These are phyloP conservation scores for Polymixis flavicincta DNA, from an alignment of 2,888 invertebrate genomes.

Conservation along the genomic window DNA sequence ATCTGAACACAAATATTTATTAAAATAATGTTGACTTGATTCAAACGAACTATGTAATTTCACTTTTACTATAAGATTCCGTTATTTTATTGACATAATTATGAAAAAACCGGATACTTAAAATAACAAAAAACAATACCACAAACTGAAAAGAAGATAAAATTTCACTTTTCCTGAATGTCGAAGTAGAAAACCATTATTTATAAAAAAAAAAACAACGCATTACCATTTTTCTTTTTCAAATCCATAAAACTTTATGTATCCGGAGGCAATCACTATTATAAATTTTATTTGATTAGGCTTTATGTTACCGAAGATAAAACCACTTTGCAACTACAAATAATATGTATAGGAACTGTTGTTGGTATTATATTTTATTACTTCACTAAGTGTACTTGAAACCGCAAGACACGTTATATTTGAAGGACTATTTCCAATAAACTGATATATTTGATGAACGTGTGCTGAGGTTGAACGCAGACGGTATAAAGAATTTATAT, in stretches of 20 bases:
- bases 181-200: background rate
- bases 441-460: conserved; percentile 45
- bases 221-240: conserved; percentile 57
- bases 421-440: conserved; percentile 55
- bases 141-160: conserved; percentile 15
- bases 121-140: conserved; percentile 27
- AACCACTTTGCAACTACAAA: conserved; percentile 26
- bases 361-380: conserved; percentile 47
- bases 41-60: conserved; percentile 1
- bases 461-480: conserved; percentile 39
- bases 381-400: conserved; percentile 30
- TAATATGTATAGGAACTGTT: conserved; percentile 29
- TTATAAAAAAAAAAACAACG: conserved; percentile 6
- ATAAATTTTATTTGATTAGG: conserved; percentile 44
- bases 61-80: background rate
- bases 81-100: background rate
- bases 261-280: conserved; percentile 39
- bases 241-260: conserved; percentile 56
- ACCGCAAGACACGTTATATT: conserved; percentile 62
- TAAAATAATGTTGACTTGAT: background rate
- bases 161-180: conserved; percentile 21
- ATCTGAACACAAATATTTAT: background rate
- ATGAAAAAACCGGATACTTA: background rate
- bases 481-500: conserved; percentile 40
- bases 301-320: conserved; percentile 36